Conservation (phyloP, 2,797 vertebrate genomes). For the Silurus aristotelis region DNA sequence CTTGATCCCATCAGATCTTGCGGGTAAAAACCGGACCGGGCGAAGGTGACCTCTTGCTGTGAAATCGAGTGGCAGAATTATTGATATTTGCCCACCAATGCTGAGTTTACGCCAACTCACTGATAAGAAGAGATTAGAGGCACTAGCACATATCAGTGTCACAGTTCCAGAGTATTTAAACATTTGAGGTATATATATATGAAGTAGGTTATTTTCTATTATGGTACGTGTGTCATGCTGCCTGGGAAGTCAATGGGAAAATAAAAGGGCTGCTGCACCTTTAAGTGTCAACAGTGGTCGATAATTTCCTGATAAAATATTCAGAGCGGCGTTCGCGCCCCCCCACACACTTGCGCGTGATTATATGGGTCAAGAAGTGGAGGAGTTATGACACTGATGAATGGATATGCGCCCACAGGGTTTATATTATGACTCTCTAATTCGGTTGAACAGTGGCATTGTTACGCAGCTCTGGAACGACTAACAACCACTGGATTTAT, state of each 20-base stretch:
- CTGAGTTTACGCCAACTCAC: conserved; percentile 46
- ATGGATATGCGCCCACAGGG: conserved; percentile 37
- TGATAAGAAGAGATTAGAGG: conserved; percentile 50
- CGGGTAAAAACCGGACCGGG: conserved; percentile 38
- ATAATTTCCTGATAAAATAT: conserved; percentile 64
- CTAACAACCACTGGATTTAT: conserved; percentile 10
- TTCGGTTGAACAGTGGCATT: not conserved
- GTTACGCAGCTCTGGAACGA: conserved; percentile 6
- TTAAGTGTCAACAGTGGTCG: conserved; percentile 11
- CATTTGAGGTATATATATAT: not conserved
- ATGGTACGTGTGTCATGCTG: not conserved
- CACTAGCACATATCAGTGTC: conserved; percentile 36
- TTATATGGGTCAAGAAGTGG: conserved; percentile 54
- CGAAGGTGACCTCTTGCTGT: conserved; percentile 51
- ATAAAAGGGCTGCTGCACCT: not conserved
- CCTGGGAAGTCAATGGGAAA: not conserved
- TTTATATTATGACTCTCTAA: conserved; percentile 12
- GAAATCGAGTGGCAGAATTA: conserved; percentile 59
- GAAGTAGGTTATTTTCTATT: conserved; percentile 25
- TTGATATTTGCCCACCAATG: conserved; percentile 61
- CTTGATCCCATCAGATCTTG: conserved; percentile 58
- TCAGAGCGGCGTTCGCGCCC: conserved; percentile 52
- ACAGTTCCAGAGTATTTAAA: conserved; percentile 4
- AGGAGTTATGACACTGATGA: conserved; percentile 42
- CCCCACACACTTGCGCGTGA: conserved; percentile 45